Evolutionary conservation across 2,797 vertebrate species (phyloP), one percentile per base, ranked within the genome.

Genomic region (Karalla daura): DNA sequence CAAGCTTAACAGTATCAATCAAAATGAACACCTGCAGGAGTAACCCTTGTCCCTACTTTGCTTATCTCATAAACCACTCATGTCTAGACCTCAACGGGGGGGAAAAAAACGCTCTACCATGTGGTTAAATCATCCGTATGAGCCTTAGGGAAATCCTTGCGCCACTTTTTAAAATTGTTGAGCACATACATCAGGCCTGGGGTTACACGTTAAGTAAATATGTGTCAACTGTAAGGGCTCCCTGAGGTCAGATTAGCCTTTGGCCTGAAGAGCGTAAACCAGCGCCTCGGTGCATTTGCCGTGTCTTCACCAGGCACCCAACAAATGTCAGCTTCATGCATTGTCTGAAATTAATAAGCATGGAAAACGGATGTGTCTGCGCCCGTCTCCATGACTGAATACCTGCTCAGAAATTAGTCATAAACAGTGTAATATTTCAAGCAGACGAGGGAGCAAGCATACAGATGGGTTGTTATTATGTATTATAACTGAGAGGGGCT

Each of bases 161-260:
- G 37, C 64, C 25, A 21, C 68, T 81, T 28, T 70, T 63, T 52
- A n/a, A 73, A 81, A 77, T 63, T 64, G 39, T 67, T 56, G 37
- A 30, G 78, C 63, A 49, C 66, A 85, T 78, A 78, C 67, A 85
- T 80, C 70, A 77, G 40, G n/a, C 49, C 61, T 78, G 50, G 49
- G 60, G 67, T 85, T 82, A 59, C 67, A 46, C 27, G 25, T 66
- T 66, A 49, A 76, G 66, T 82, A 81, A 79, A 84, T 76, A 76
- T 63, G 51, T 66, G 83, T 86, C 79, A 75, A 61, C 64, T 23
- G 46, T 75, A 75, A 86, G 39, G 39, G 73, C 59, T 86, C 88
- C 86, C 86, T 10, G 18, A 32, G 74, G 89, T 74, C 70, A 67
- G 59, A 80, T 90, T 87, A 89, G 67, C 82, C 80, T 74, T 63